These are phyloP conservation scores for Drosophila teissieri DNA, from an alignment of 1,140 invertebrate species.

Conservation along the genomic window DNA sequence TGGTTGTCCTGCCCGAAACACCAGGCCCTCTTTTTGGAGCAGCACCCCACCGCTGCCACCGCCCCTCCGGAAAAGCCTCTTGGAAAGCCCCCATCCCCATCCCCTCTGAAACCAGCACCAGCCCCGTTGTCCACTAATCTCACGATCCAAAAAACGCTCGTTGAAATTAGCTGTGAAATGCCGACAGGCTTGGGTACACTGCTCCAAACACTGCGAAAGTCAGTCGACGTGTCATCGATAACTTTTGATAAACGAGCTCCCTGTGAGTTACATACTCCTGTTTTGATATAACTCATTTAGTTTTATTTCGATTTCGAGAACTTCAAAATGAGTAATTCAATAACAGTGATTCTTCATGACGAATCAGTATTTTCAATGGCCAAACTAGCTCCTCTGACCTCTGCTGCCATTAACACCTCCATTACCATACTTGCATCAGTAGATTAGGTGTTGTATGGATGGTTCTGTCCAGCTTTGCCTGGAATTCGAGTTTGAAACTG, in stretches of 20 bases:
- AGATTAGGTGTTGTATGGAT: too few species aligned
- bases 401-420: background rate
- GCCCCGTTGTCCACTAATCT: constrained; percentile 61
- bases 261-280: too few species aligned
- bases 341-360: too few species aligned
- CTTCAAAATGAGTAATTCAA: background rate
- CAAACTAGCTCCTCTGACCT: background rate
- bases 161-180: constrained; percentile 81
- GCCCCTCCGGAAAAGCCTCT: background rate
- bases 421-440: background rate
- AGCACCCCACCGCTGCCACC: background rate
- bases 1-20: constrained; percentile 52
- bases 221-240: background rate
- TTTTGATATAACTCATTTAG: too few species aligned
- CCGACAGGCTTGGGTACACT: constrained; percentile 30
- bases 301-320: background rate
- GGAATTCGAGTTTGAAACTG: background rate
- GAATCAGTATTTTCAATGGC: too few species aligned
- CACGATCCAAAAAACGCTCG: constrained; percentile 75
- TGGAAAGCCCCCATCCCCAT: background rate
- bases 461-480: background rate
- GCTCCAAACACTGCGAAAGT: background rate
- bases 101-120: constrained; percentile 12
- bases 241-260: background rate
- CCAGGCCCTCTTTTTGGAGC: constrained; percentile 2